Evolutionary conservation across 1,140 invertebrate species (phyloP), one percentile per base, ranked within the genome.

Genomic region (Zaprionus ornatus): DNA sequence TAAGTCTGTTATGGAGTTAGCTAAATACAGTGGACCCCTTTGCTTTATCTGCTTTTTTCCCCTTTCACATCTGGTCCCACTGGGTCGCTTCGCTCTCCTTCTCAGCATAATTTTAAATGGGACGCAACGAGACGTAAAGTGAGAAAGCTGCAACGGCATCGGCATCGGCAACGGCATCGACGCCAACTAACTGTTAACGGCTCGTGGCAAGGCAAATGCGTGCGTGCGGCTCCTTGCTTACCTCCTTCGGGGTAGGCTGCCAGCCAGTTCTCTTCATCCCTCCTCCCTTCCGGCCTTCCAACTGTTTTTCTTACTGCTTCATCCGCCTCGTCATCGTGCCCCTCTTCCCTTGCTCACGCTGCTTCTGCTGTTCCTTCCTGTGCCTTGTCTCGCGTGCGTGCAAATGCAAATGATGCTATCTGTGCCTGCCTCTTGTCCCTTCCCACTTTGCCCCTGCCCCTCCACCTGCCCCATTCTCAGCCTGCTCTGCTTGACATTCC

Each of bases 91-190:
- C 40, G 62, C 65, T 62, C 57, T 65, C 71, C 67, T 81, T 78
- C 79, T 70, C 84, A 88, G 74, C 80, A 87, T 87, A 88, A 87
- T 87, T 87, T 87, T 90, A 90, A 87, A 87, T 87, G 84, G 84
- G 84, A 87, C 84, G 85, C 85, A 87, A 88, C 84, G 84, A 90
- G 79, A 88, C 84, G 84, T 84, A 87, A 87, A 84, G 84, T 83
- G 84, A 73, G 80, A 84, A 88, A 78, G 70, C 84, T 83, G 84
- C 84, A 82, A n/a, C 66, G 60, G 21, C 64, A 65, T 29, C 50
- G 66, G 17, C 64, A 65, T 15, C 42, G 48, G 42, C 42, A 60
- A 13, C 10, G 32, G 62, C 57, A 45, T 57, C 57, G 35, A 61
- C 45, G 75, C 75, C 69, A 87, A 80, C 77, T 87, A 87, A 87